These are phyloP conservation scores for Cebidichthys violaceus DNA, from an alignment of 2,113 vertebrate genomes.

Conservation along the genomic window DNA sequence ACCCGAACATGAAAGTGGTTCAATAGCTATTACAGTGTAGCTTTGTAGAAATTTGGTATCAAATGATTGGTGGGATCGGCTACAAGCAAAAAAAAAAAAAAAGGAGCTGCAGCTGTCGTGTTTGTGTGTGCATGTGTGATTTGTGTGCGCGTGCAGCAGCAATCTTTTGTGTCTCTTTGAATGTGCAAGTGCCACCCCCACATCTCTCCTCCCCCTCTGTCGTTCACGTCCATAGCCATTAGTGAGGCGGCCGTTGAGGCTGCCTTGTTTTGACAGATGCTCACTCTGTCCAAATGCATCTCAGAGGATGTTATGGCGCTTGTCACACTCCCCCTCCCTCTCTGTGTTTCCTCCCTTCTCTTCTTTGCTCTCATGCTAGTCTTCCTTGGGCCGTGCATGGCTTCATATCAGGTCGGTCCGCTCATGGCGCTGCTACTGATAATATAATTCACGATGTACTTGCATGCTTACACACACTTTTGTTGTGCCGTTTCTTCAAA, in stretches of 20 bases:
- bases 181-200: constrained; percentile 54
- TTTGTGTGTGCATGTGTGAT: constrained; percentile 29
- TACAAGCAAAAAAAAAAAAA: constrained; percentile 39
- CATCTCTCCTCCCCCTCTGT: constrained; percentile 65
- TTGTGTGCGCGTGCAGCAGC: constrained; percentile 27
- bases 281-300: constrained; percentile 86
- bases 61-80: constrained; percentile 72
- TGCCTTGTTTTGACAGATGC: constrained; percentile 87
- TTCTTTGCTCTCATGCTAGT: constrained; percentile 44
- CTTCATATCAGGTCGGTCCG: constrained; percentile 30
- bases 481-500: not conserved
- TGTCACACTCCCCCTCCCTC: constrained; percentile 77
- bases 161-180: constrained; percentile 60
- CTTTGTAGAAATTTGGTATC: constrained; percentile 70
- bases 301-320: constrained; percentile 84
- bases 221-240: constrained; percentile 81
- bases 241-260: constrained; percentile 81
- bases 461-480: constrained; percentile 16
- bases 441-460: constrained; percentile 7
- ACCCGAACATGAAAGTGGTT: constrained; percentile 58
- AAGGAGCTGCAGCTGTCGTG: constrained; percentile 53
- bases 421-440: not conserved
- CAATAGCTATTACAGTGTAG: constrained; percentile 66
- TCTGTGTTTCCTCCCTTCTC: constrained; percentile 54
- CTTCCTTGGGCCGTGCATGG: constrained; percentile 27